Percentiles rank a stretch among this genome's conserved stretches.
phyloP scores from a whole-genome alignment of 2,797 vertebrate species.

The Discoglossus pictus region DNA sequence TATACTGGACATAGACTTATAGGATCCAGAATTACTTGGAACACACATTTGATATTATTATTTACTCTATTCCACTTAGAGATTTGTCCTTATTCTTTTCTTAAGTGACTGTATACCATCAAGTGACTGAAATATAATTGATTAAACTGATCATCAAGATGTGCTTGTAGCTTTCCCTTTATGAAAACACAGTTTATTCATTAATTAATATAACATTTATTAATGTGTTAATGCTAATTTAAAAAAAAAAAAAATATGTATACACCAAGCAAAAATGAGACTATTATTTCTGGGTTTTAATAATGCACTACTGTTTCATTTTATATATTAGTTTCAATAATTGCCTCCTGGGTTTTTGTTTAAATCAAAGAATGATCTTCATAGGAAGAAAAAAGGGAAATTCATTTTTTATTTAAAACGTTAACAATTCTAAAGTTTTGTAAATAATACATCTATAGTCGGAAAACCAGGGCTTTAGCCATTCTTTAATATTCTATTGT shows the following conservation, averaged over 20 bases:
- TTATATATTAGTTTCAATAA: constrained; percentile 33
- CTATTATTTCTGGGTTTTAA: constrained; percentile 26
- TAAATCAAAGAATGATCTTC: neutral
- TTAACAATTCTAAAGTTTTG: neutral
- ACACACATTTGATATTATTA: no score
- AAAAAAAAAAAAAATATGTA: constrained; percentile 26
- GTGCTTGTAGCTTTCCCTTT: no score
- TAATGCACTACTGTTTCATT: constrained; percentile 13
- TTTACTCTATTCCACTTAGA: no score
- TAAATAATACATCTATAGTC: constrained; percentile 30
- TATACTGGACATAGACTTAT: no score
- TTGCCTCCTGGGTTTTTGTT: constrained; percentile 9
- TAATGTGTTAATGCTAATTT: no score
- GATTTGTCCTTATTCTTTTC: no score
- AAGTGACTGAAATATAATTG: no score
- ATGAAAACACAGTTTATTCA: no score
- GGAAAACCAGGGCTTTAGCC: constrained; percentile 1
- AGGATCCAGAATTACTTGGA: no score
- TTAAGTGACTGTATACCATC: no score
- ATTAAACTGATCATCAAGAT: no score
- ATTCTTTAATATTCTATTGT: neutral
- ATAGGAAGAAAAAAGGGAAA: constrained; percentile 9
- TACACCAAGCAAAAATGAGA: neutral
- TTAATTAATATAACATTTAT: no score
- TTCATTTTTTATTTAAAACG: constrained; percentile 30